phyloP scores from a whole-genome alignment of 2,113 vertebrate genomes.

The Psammodynastes pulverulentus region DNA sequence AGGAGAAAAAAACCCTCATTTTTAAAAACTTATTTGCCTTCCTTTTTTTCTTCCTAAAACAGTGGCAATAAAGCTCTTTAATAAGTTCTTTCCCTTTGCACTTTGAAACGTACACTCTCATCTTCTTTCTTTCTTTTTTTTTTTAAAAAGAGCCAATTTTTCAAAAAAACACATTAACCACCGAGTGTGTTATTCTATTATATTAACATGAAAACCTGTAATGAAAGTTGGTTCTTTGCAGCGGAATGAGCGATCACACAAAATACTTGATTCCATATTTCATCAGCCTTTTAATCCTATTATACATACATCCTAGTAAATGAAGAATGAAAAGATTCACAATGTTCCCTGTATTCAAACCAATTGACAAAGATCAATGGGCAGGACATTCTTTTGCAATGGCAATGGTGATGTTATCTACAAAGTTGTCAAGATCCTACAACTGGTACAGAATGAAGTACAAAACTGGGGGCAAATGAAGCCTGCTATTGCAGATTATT shows the following conservation, averaged over 20 bases:
- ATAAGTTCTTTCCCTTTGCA: constrained; percentile 20
- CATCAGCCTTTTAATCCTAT: background rate
- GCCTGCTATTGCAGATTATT: background rate
- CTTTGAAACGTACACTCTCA: constrained; percentile 23
- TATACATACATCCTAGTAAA: constrained; percentile 29
- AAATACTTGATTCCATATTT: constrained; percentile 6
- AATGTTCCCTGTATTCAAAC: background rate
- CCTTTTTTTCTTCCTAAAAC: background rate
- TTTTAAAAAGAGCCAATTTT: background rate
- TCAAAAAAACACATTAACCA: constrained; percentile 21
- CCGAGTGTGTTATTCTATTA: constrained; percentile 11
- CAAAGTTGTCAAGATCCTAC: background rate
- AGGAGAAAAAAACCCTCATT: constrained; percentile 33
- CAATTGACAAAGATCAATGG: background rate
- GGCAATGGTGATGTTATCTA: background rate
- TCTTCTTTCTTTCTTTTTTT: background rate
- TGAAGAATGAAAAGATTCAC: background rate
- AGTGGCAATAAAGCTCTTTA: constrained; percentile 34
- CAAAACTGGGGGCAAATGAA: background rate
- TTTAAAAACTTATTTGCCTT: background rate
- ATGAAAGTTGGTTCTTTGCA: background rate
- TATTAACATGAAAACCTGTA: constrained; percentile 29
- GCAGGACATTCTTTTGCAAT: background rate
- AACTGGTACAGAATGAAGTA: background rate
- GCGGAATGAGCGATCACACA: background rate